Conservation (phyloP, 2,113 vertebrate genomes). For the Rhinoderma darwinii region DNA sequence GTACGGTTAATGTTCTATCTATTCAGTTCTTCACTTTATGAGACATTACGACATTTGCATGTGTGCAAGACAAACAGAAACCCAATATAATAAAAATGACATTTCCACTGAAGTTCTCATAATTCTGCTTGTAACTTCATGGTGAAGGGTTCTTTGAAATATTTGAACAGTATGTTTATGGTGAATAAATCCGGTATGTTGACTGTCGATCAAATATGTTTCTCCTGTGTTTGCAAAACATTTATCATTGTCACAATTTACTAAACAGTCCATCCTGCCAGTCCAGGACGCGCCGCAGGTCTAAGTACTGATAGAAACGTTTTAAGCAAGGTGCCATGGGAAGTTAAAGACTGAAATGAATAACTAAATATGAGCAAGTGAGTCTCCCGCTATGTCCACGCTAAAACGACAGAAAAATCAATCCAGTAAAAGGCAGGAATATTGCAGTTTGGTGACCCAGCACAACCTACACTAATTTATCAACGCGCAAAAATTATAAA, state of each 20-base stretch:
- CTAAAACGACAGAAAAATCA: no score
- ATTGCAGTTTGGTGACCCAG: no score
- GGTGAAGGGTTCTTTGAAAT: background rate
- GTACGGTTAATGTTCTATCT: background rate
- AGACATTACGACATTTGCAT: background rate
- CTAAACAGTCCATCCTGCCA: conserved; percentile 6
- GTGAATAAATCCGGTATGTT: background rate
- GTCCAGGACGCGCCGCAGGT: background rate
- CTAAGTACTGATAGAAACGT: background rate
- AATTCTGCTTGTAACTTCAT: background rate
- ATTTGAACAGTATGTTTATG: conserved; percentile 23
- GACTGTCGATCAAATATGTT: conserved; percentile 19
- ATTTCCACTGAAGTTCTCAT: background rate
- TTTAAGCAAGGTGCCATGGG: background rate
- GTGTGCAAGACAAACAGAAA: conserved; percentile 18
- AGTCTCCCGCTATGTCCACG: background rate
- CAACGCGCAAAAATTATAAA: no score
- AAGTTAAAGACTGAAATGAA: background rate
- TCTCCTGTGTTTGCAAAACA: conserved; percentile 35
- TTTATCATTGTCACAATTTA: conserved; percentile 17
- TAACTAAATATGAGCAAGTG: background rate
- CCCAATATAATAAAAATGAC: background rate
- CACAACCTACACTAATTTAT: no score
- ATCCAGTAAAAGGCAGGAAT: background rate
- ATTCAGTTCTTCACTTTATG: background rate